Conservation (phyloP, 2,888 invertebrate species). For the Melanchra persicariae region DNA sequence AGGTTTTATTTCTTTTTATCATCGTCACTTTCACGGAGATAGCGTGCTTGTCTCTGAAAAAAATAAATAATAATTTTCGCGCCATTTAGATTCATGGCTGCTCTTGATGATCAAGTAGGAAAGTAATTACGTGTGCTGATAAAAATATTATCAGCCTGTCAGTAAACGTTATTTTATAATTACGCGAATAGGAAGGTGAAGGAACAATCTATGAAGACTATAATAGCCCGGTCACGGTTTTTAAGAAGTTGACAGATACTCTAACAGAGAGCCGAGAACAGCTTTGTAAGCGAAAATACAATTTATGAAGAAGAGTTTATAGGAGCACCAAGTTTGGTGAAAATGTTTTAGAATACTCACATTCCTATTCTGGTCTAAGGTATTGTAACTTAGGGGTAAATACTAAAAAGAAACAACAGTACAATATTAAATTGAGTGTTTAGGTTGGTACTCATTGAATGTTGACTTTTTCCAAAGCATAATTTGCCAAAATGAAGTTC, state of each 20-base stretch:
- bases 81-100: background rate
- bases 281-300: background rate
- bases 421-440: constrained; percentile 14
- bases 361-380: constrained; percentile 12
- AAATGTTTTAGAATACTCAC: constrained; percentile 28
- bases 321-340: background rate
- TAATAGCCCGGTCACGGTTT: background rate
- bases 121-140: background rate
- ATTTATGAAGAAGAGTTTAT: background rate
- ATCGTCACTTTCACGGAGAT: constrained; percentile 41
- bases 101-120: background rate
- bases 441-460: background rate
- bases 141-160: background rate
- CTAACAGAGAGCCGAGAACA: background rate
- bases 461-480: background rate
- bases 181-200: background rate
- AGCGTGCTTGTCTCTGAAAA: constrained; percentile 40
- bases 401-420: constrained; percentile 38
- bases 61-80: constrained; percentile 1
- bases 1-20: constrained; percentile 39
- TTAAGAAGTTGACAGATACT: background rate
- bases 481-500: background rate
- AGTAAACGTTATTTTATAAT: background rate
- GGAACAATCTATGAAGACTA: too few relatives aligned
- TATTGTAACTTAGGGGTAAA: constrained; percentile 21